Base-by-base conservation (phyloP, 2,113 vertebrate species). In the Perca fluviatilis region DNA sequence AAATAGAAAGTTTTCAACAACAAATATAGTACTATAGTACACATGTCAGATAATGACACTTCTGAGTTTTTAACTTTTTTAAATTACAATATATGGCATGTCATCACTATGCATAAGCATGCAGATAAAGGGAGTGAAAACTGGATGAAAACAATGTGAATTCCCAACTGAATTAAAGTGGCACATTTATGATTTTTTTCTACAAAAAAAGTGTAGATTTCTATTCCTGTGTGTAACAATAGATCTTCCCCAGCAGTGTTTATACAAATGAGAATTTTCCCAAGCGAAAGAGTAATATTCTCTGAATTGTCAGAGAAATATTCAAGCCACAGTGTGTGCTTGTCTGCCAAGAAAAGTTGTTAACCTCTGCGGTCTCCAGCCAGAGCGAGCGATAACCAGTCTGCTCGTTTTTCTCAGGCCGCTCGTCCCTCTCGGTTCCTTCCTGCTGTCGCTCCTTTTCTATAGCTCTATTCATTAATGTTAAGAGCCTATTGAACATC, bases 391-490 rank as follows among this genome's bases (percentile, higher is more conserved):
- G 25, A 83, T 88, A 77, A 81, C 79, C 61, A 60, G 51, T 71
- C 21, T 51, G n/a, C 66, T 85, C 63, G 21, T 77, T 79, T 87
- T 73, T 84, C 77, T 83, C 77, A 64, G 73, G 54, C 62, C 2
- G 63, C 25, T 66, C 46, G 2, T 60, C 74, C 74, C 54, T 54
- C 68, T 30, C 9, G 6, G 4, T 43, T 49, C 74, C 63, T 76
- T 76, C 56, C 73, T 61, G 70, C 87, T 33, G 76, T 77, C 61
- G 58, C 82, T 83, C 58, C 84, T 36, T 81, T 87, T 91, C 83
- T 85, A 74, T 60, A 72, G 82, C 76, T 76, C 85, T 53, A 82
- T 90, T 94, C 89, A 93, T 90, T 88, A 80, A 84, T 72, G 80
- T 71, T 68, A 69, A 84, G 65, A 86, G 86, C 74, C 80, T 64